A percentile compares a stretch with the other conserved stretches of the same genome.
phyloP scores from a whole-genome alignment of 2,888 invertebrate species.

The Lomographa bimaculata region DNA sequence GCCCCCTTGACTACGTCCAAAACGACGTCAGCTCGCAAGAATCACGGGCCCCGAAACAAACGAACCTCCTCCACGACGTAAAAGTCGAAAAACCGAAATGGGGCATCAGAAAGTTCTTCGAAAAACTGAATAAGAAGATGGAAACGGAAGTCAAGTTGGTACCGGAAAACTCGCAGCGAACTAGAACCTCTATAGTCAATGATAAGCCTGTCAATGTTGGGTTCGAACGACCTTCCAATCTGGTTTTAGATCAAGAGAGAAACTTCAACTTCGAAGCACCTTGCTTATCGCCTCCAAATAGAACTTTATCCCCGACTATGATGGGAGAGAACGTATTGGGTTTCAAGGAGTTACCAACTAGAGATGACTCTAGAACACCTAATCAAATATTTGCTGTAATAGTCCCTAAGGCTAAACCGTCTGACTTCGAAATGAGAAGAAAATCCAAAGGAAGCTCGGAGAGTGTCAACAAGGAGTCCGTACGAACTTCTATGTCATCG shows the following conservation, averaged over 20 bases:
- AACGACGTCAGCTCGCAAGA: constrained; percentile 86
- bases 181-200: constrained; percentile 55
- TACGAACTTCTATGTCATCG: constrained; percentile 61
- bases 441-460: constrained; percentile 60
- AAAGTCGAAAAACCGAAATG: constrained; percentile 67
- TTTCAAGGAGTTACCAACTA: constrained; percentile 67
- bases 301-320: constrained; percentile 73
- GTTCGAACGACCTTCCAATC: constrained; percentile 60
- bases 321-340: constrained; percentile 62
- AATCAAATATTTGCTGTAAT: constrained; percentile 77
- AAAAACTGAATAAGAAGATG: constrained; percentile 59
- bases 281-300: constrained; percentile 75
- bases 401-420: constrained; percentile 68
- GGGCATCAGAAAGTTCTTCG: constrained; percentile 72
- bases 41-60: constrained; percentile 67
- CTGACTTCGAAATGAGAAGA: constrained; percentile 49
- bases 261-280: constrained; percentile 68
- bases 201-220: constrained; percentile 54
- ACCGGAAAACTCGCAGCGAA: constrained; percentile 51
- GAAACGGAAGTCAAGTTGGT: constrained; percentile 84
- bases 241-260: constrained; percentile 55
- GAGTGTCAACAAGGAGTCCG: constrained; percentile 58
- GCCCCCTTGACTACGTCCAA: constrained; percentile 86
- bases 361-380: constrained; percentile 48
- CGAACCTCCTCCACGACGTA: constrained; percentile 66